phyloP scores from a whole-genome alignment of 2,113 vertebrate species.

The Channa maculata region DNA sequence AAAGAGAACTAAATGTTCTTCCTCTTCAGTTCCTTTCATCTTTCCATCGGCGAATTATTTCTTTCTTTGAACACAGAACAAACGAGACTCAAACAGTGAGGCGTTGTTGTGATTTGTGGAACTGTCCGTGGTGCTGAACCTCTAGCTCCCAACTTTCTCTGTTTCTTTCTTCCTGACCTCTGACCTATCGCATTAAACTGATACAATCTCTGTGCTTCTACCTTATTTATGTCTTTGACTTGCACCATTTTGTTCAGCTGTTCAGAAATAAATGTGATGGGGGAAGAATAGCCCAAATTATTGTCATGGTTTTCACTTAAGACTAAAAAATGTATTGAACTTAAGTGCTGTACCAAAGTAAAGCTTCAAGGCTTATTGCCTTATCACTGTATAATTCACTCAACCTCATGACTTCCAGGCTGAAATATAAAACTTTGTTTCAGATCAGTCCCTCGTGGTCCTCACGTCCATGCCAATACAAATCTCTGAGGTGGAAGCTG shows the following conservation, averaged over 20 bases:
- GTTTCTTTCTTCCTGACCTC: background rate
- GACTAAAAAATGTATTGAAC: no score
- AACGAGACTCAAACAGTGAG: no score
- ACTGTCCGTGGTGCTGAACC: constrained; percentile 47
- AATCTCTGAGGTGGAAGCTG: no score
- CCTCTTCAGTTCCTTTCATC: no score
- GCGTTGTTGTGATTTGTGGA: background rate
- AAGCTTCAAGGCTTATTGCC: background rate
- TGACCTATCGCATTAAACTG: background rate
- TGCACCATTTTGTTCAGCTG: background rate
- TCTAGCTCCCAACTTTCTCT: no score
- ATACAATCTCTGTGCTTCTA: background rate
- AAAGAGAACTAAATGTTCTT: no score
- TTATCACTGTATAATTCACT: constrained; percentile 2
- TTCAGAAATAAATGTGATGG: background rate
- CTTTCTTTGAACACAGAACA: no score
- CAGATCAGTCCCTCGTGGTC: no score
- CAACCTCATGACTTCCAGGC: constrained; percentile 5
- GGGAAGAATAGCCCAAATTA: background rate
- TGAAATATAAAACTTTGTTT: constrained; percentile 3
- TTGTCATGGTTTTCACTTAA: background rate
- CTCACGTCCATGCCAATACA: no score
- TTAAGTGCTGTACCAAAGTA: background rate
- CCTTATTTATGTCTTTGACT: background rate
- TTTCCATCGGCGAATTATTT: no score